Evolutionary conservation across 2,888 invertebrate species (phyloP), one percentile per base, ranked within the genome.

Genomic region (Polyommatus icarus): DNA sequence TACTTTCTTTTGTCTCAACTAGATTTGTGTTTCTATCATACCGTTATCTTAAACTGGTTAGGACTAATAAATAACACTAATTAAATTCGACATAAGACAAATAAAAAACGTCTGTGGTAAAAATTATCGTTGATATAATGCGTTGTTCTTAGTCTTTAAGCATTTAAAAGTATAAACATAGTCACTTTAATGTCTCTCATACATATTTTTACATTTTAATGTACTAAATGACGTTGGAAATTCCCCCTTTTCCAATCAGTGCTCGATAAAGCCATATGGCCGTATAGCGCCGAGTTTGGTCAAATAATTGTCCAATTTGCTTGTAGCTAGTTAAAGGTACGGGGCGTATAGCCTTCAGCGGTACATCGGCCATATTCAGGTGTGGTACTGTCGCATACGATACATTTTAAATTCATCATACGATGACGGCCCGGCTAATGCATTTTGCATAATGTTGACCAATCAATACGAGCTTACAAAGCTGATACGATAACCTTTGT

Each of bases 271-370:
- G 29, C 50, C 73, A 75, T 24, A 50, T 15, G 50, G 4, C 15
- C 75, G 24, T 73, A 24, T 73, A 73, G 20, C 54, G 75, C 24
- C 83, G 83, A 83, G 84, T 84, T 82, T 83, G 82, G 86, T 84
- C 87, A 85, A 84, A 87, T 90, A 90, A 91, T 91, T 90, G 90
- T 87, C 86, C 89, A 88, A 89, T 90, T 89, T 89, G 88, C 89
- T 86, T 88, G 90, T 88, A 86, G 83, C 82, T 79, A 83, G 89
- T 90, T 90, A 90, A 90, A 91, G 89, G 89, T 88, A 88, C 84
- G 84, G 83, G 84, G 84, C 84, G 82, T 83, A 85, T 89, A 87
- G 90, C 91, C 91, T 86, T 87, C 84, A 88, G 91, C 90, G 87
- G 84, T 88, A 87, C 87, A 73, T 67, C 59, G 85, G 85, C 84